Conservation (phyloP, 2,113 vertebrate genomes). For the Prietella phreatophila region DNA sequence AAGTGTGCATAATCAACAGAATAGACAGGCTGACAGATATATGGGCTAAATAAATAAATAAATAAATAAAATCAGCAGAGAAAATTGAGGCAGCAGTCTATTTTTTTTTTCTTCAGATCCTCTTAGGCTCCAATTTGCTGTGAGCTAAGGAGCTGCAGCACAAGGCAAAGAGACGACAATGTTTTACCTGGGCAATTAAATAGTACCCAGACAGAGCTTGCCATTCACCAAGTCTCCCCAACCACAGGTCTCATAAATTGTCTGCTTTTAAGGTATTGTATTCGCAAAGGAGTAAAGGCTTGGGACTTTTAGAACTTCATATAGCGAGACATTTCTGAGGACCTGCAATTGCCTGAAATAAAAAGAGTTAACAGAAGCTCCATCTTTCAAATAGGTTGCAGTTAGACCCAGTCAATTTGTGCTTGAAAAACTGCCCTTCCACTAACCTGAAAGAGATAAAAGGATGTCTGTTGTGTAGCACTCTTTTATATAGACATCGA, state of each 20-base stretch:
- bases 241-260: slow-evolving; percentile 7
- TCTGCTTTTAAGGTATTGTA: slow-evolving; percentile 17
- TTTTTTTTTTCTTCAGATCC: slow-evolving; percentile 30
- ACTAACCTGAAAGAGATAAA: neutral
- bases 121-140: slow-evolving; percentile 54
- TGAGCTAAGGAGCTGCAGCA: slow-evolving; percentile 13
- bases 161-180: slow-evolving; percentile 41
- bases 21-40: neutral
- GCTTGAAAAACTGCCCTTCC: neutral
- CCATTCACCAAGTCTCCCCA: slow-evolving; percentile 46
- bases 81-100: slow-evolving; percentile 53
- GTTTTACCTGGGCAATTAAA: slow-evolving; percentile 59
- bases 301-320: neutral
- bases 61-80: slow-evolving; percentile 20
- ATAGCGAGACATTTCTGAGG: neutral
- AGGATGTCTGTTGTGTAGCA: neutral
- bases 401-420: slow-evolving; percentile 3
- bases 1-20: slow-evolving; percentile 12
- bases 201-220: slow-evolving; percentile 43
- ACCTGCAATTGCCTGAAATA: neutral
- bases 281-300: neutral
- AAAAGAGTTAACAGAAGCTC: neutral
- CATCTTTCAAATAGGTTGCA: neutral
- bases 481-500: neutral
- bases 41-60: slow-evolving; percentile 20